Percentiles rank a stretch among this genome's conserved stretches.
phyloP scores from a whole-genome alignment of 2,113 vertebrate genomes.

The Talpa occidentalis region DNA sequence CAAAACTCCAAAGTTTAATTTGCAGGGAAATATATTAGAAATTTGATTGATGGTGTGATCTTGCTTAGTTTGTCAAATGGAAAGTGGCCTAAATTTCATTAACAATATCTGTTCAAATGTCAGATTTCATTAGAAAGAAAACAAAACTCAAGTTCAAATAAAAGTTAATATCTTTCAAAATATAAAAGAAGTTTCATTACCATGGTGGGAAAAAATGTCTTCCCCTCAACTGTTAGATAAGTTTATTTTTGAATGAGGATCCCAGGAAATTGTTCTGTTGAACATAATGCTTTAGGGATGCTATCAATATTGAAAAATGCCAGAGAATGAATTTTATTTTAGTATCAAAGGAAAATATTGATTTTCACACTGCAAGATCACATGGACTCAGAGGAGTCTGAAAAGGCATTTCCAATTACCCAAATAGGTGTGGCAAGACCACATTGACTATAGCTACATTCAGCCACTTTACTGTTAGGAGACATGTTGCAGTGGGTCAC shows the following conservation, averaged over 20 bases:
- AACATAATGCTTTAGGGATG: constrained; percentile 29
- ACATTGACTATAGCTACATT: background rate
- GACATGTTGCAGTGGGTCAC: background rate
- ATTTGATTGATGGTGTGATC: constrained; percentile 63
- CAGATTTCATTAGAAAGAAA: constrained; percentile 66
- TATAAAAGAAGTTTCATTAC: constrained; percentile 40
- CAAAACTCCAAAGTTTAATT: constrained; percentile 73
- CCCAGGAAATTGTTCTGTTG: constrained; percentile 42
- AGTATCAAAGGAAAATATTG: constrained; percentile 58
- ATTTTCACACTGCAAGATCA: constrained; percentile 26
- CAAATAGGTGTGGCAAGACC: background rate
- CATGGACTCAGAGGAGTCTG: background rate
- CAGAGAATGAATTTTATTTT: constrained; percentile 62
- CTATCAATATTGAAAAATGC: constrained; percentile 33
- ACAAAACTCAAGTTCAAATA: constrained; percentile 61
- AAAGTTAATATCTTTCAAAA: constrained; percentile 67
- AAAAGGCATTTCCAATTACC: background rate
- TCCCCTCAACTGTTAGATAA: constrained; percentile 1
- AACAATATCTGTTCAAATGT: constrained; percentile 62
- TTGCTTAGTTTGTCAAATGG: constrained; percentile 58
- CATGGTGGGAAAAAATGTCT: constrained; percentile 33
- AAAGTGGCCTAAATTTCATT: constrained; percentile 61
- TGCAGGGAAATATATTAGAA: constrained; percentile 60
- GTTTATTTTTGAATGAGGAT: constrained; percentile 61
- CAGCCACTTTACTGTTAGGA: background rate